Conservation (phyloP, 2,888 invertebrate species). For the Drosophila stalkeri region DNA sequence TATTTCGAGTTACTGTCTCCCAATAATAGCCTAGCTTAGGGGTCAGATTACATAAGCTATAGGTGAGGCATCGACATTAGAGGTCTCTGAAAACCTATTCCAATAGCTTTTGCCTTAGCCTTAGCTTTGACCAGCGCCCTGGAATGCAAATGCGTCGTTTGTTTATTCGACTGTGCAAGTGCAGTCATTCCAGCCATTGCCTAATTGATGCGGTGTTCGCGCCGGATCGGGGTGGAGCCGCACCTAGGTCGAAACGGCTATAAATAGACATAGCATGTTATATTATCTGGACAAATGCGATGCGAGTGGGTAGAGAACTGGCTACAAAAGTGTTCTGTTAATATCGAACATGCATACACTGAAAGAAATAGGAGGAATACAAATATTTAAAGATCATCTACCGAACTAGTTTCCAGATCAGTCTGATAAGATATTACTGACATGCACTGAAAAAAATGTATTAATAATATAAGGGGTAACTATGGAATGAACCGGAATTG, state of each 20-base stretch:
- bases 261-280: slow-evolving; percentile 54
- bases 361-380: background rate
- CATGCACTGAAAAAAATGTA: background rate
- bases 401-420: background rate
- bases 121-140: background rate
- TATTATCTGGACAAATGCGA: slow-evolving; percentile 42
- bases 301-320: slow-evolving; percentile 24
- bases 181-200: slow-evolving; percentile 37
- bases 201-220: slow-evolving; percentile 54
- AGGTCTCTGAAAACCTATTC: background rate
- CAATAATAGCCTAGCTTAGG: background rate
- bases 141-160: slow-evolving; percentile 63
- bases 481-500: background rate
- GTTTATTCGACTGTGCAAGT: slow-evolving; percentile 59
- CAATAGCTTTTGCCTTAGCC: slow-evolving; percentile 19
- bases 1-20: background rate
- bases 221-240: slow-evolving; percentile 25
- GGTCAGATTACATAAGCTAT: background rate
- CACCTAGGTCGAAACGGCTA: slow-evolving; percentile 41
- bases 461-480: background rate
- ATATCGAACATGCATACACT: slow-evolving; percentile 12
- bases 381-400: background rate
- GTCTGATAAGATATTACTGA: slow-evolving; percentile 2
- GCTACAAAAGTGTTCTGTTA: slow-evolving; percentile 9
- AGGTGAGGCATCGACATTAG: background rate